Evolutionary conservation across 2,797 vertebrate genomes (phyloP).

Genomic region (Pangasius macronema): DNA sequence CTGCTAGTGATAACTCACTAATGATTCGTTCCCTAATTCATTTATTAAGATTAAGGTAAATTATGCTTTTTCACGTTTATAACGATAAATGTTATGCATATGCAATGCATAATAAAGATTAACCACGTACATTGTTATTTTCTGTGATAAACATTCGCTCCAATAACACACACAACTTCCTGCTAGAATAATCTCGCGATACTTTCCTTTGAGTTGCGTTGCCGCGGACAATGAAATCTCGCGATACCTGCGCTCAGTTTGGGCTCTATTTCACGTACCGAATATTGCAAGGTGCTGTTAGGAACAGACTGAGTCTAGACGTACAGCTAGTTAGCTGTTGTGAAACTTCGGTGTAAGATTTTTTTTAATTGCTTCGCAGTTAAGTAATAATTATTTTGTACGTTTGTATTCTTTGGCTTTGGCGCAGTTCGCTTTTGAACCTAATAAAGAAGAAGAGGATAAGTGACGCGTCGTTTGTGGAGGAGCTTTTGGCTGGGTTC

Average conservation of each 20-base stretch:
- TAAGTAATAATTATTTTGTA: neutral
- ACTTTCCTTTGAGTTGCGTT: slow-evolving; percentile 15
- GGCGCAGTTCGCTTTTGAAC: neutral
- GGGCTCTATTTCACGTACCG: slow-evolving; percentile 66
- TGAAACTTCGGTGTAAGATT: neutral
- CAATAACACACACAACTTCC: neutral
- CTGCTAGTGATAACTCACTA: neutral
- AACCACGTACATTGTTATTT: neutral
- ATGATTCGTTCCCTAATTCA: neutral
- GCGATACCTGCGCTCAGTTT: slow-evolving; percentile 63
- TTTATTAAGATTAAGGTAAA: neutral
- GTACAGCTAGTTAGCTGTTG: slow-evolving; percentile 21
- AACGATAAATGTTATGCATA: neutral
- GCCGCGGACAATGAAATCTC: slow-evolving; percentile 65
- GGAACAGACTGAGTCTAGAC: slow-evolving; percentile 12
- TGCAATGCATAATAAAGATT: neutral
- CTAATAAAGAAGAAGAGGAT: slow-evolving; percentile 33
- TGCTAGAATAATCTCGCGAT: slow-evolving; percentile 64
- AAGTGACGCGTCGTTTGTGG: slow-evolving; percentile 52
- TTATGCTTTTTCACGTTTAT: neutral
- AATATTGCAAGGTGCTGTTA: slow-evolving; percentile 27
- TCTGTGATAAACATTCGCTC: neutral
- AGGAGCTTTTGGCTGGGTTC: slow-evolving; percentile 52
- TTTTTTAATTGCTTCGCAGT: neutral
- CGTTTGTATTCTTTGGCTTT: slow-evolving; percentile 1